phyloP scores from a whole-genome alignment of 2,888 invertebrate species.

The Hydroisotoma schaefferi region DNA sequence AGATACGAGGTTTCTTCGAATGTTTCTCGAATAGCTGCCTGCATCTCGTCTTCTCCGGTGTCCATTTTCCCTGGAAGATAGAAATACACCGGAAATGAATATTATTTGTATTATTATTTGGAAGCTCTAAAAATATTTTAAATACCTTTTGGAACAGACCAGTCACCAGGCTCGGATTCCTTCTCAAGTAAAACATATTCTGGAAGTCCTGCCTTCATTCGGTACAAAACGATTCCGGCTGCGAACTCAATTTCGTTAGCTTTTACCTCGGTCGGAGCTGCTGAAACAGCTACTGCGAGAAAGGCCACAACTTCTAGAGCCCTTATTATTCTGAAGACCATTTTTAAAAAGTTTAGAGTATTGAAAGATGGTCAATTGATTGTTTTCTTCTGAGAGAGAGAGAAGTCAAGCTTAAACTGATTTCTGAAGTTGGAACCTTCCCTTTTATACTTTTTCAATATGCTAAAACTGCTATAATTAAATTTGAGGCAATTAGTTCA shows the following conservation, averaged over 20 bases:
- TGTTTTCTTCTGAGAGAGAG: no score
- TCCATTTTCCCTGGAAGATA: conserved; percentile 1
- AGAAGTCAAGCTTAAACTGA: no score
- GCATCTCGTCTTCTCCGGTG: neutral
- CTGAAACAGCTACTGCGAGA: neutral
- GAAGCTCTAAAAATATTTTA: neutral
- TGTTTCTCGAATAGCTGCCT: conserved; percentile 4
- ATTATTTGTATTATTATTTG: neutral
- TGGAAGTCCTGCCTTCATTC: neutral
- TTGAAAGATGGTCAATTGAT: no score
- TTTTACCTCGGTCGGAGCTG: neutral
- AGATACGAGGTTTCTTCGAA: neutral
- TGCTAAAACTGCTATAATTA: no score
- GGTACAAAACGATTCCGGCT: conserved; percentile 3
- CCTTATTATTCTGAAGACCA: no score
- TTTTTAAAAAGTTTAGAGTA: no score
- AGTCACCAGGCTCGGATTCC: neutral
- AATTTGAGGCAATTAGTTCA: no score
- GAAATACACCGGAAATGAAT: neutral
- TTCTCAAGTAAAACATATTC: conserved; percentile 7
- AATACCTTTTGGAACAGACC: conserved; percentile 6
- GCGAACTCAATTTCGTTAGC: neutral
- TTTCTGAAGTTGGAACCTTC: no score
- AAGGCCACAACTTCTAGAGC: no score
- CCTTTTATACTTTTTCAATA: no score